These are phyloP conservation scores for Pica pica DNA, from an alignment of 2,113 vertebrate genomes.

Conservation along the genomic window DNA sequence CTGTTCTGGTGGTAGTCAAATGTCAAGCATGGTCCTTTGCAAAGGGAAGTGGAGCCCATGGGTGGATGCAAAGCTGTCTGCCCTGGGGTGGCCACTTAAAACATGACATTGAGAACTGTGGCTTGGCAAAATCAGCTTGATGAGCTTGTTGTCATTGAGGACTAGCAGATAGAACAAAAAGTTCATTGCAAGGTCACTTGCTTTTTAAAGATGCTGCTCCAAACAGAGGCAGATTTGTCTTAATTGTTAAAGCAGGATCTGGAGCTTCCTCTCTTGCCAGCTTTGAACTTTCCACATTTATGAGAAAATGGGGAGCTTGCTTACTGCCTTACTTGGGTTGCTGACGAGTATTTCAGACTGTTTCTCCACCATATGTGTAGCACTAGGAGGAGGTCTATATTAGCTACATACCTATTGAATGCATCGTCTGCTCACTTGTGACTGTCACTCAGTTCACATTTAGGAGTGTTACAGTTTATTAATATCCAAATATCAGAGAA, in stretches of 20 bases:
- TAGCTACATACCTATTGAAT: neutral
- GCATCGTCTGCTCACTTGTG: neutral
- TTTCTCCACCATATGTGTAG: neutral
- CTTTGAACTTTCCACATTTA: neutral
- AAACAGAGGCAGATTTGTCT: neutral
- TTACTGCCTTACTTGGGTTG: neutral
- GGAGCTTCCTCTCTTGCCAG: neutral
- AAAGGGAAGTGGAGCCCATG: neutral
- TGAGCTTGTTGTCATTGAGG: neutral
- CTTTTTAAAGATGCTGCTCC: slow-evolving; percentile 17
- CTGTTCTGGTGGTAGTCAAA: neutral
- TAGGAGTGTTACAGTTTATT: neutral
- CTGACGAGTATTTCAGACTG: neutral
- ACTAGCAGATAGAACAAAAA: neutral
- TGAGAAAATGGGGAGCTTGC: neutral
- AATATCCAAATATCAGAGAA: neutral
- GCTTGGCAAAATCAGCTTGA: neutral
- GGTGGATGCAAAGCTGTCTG: neutral
- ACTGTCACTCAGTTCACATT: neutral
- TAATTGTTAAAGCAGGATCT: slow-evolving; percentile 4
- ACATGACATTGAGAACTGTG: neutral
- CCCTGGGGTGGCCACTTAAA: neutral
- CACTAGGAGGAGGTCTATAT: neutral
- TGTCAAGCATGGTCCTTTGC: neutral
- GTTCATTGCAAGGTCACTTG: neutral